Base-by-base conservation (phyloP, 2,113 vertebrate species). In the Phocoena sinus region DNA sequence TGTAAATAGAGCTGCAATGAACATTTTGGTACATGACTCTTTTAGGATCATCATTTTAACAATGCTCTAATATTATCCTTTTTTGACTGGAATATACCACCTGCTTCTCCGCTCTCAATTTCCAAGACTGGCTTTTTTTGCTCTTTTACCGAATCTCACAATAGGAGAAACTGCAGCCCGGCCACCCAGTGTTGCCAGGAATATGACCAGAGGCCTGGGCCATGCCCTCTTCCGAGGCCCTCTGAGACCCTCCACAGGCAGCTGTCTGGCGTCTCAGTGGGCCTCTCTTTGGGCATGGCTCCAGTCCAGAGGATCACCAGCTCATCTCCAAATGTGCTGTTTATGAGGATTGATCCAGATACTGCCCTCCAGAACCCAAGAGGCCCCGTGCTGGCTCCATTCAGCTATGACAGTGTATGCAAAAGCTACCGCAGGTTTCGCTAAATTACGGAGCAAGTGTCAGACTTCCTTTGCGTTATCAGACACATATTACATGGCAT, bases 391-490 rank as follows among this genome's bases (percentile, higher is more conserved):
- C 79, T 92, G 84, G 85, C 83, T 15, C 97, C 31, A 79, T 0
- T 96, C 84, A 88, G 11, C 82, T 97, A 68, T 91, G 25, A 25
- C 91, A 18, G 0, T 95, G 53, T 95, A 81, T 95, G 94, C 92
- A 80, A 83, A 13, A 98, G 76, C 96, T 97, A 96, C 94, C 89
- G 8, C 97, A 97, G 65, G 36, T 94, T 94, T 98, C 97, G 95
- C 97, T 97, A 97, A 99, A 98, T 98, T 98, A 96, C 79, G 83
- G 95, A 98, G 96, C 96, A 98, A 99, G 98, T 98, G 97, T 98
- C 98, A 98, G 62, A 94, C 92, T 97, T 97, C 84, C 95, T 98
- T 91, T 95, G 70, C 96, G 84, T 94, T 98, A 98, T 96, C 98
- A 97, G 95, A 97, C 93, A 96, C 79, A 0, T 98, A 97, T 98